Conservation (phyloP, 2,888 invertebrate species). For the Asteroscopus sphinx region DNA sequence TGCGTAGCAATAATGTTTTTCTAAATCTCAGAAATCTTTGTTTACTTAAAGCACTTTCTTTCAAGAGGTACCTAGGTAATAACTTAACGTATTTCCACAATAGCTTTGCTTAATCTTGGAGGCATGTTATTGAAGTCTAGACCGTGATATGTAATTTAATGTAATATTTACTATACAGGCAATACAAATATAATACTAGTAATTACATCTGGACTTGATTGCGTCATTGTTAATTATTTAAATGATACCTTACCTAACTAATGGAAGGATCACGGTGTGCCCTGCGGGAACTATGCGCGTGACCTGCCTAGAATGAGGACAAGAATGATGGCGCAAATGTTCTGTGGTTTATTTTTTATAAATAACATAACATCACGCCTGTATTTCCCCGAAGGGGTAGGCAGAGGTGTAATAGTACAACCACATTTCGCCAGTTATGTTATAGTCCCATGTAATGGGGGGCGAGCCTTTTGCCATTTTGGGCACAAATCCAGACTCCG, state of each 20-base stretch:
- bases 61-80: too few relatives aligned
- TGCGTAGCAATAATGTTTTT: too few relatives aligned
- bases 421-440: too few relatives aligned
- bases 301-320: not conserved
- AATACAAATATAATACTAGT: slow-evolving; percentile 12
- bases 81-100: not conserved
- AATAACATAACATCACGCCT: too few relatives aligned
- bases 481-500: too few relatives aligned
- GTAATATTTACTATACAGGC: slow-evolving; percentile 15
- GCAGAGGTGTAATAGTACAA: too few relatives aligned
- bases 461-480: too few relatives aligned
- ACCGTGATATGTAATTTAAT: slow-evolving; percentile 22
- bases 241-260: slow-evolving; percentile 24
- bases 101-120: not conserved
- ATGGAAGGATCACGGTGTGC: slow-evolving; percentile 22
- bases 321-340: not conserved
- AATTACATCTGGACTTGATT: slow-evolving; percentile 25
- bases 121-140: slow-evolving; percentile 14
- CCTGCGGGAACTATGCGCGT: slow-evolving; percentile 17
- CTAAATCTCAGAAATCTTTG: too few relatives aligned
- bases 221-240: slow-evolving; percentile 35
- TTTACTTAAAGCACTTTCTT: too few relatives aligned
- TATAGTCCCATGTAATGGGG: too few relatives aligned
- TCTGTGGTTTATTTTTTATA: too few relatives aligned
- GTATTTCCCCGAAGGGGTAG: too few relatives aligned